phyloP scores from a whole-genome alignment of 37 sponge, comb jelly and placozoan genomes.

The Amphimedon queenslandica region DNA sequence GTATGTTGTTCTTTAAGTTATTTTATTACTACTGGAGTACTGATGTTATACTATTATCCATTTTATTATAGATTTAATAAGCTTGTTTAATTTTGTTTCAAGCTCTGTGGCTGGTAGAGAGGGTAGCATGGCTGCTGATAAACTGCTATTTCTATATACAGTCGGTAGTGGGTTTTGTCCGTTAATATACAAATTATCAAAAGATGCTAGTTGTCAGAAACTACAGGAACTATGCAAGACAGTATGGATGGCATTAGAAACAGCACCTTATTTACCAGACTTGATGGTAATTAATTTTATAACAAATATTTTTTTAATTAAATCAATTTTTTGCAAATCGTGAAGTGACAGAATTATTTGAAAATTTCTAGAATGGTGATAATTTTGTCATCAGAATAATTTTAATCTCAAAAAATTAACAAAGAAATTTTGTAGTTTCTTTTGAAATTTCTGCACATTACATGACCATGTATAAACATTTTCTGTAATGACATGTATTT shows the following conservation, averaged over 20 bases:
- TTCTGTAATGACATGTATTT: too few species aligned
- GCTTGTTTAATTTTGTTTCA: neutral
- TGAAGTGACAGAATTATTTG: too few species aligned
- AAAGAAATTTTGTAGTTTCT: too few species aligned
- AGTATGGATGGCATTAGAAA: neutral
- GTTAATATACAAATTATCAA: neutral
- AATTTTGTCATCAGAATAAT: too few species aligned
- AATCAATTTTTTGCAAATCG: too few species aligned
- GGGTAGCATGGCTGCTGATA: neutral
- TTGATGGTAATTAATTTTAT: neutral
- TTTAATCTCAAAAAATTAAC: too few species aligned
- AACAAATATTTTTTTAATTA: too few species aligned
- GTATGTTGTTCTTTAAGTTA: conserved; percentile 7
- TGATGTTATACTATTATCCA: neutral
- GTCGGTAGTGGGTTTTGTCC: neutral
- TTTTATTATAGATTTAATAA: neutral
- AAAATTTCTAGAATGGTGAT: too few species aligned
- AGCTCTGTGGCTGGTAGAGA: neutral
- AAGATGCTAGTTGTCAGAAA: neutral
- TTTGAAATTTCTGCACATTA: too few species aligned
- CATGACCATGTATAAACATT: too few species aligned
- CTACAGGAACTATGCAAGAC: neutral
- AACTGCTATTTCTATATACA: neutral
- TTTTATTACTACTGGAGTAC: neutral
- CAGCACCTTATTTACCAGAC: neutral